These are phyloP conservation scores for Antheraea yamamai DNA, from an alignment of 2,888 invertebrate genomes.

Conservation along the genomic window DNA sequence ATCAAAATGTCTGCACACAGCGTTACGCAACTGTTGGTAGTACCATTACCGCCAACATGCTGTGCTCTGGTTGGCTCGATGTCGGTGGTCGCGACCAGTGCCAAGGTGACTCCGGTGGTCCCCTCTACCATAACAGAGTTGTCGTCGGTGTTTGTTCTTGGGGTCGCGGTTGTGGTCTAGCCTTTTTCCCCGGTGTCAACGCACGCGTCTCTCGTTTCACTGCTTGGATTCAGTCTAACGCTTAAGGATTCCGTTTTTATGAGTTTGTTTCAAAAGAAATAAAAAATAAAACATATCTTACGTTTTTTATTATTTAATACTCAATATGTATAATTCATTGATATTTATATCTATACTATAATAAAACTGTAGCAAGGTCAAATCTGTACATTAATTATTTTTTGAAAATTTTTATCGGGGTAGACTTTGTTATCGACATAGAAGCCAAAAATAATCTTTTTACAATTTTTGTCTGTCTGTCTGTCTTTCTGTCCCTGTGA, in stretches of 20 bases:
- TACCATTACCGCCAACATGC: slow-evolving; percentile 40
- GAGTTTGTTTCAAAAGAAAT: background rate
- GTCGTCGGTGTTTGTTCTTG: slow-evolving; percentile 46
- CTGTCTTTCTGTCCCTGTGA: no score
- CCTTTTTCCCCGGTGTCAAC: slow-evolving; percentile 42
- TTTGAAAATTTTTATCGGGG: no score
- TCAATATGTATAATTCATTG: background rate
- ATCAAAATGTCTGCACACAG: slow-evolving; percentile 35
- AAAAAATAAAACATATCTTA: background rate
- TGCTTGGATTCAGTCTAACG: slow-evolving; percentile 45
- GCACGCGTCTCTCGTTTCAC: slow-evolving; percentile 37
- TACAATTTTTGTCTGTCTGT: no score
- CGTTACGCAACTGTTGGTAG: slow-evolving; percentile 29
- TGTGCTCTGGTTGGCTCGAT: slow-evolving; percentile 45
- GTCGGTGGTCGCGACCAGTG: slow-evolving; percentile 47
- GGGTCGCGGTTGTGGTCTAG: slow-evolving; percentile 37
- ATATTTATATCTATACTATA: no score
- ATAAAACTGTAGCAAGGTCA: no score
- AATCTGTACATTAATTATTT: no score
- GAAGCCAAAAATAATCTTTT: no score
- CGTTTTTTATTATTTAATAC: background rate
- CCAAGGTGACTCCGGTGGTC: slow-evolving; percentile 48
- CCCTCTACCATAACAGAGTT: slow-evolving; percentile 42
- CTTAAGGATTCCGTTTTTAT: slow-evolving; percentile 29
- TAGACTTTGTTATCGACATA: no score